A percentile compares a stretch with the other conserved stretches of the same genome.
Evolutionary conservation across 2,113 vertebrate genomes (phyloP).

Genomic region (Rhinolophus ferrumequinum): DNA sequence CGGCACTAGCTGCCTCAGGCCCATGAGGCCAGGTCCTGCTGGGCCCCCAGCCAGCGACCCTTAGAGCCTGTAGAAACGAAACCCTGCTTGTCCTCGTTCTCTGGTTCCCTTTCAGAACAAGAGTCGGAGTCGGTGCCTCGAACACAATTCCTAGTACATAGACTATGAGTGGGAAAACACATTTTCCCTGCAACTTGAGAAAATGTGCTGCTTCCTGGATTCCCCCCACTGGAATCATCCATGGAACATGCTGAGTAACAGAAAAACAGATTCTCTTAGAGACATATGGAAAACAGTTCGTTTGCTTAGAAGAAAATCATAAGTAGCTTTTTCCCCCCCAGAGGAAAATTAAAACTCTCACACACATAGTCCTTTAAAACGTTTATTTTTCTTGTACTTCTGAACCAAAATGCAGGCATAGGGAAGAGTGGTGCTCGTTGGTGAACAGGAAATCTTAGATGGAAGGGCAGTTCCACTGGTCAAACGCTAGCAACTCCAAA

Average conservation of each 20-base stretch:
- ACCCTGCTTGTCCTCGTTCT: not conserved
- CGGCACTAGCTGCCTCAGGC: not conserved
- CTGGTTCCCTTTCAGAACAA: not conserved
- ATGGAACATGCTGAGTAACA: not conserved
- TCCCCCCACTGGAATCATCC: not conserved
- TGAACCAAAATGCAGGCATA: not conserved
- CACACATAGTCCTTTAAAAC: constrained; percentile 42
- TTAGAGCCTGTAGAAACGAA: not conserved
- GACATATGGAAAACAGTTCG: constrained; percentile 72
- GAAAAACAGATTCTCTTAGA: constrained; percentile 46
- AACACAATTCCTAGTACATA: not conserved
- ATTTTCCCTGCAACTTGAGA: not conserved
- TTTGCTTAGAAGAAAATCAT: constrained; percentile 69
- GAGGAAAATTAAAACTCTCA: constrained; percentile 65
- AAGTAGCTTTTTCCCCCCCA: constrained; percentile 15
- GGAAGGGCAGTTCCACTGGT: not conserved
- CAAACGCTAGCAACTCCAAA: not conserved
- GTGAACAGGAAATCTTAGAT: not conserved
- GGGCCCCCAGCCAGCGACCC: not conserved
- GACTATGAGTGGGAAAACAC: not conserved
- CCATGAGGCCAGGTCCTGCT: rapidly evolving
- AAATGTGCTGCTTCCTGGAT: not conserved
- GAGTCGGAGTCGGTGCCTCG: not conserved
- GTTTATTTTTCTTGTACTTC: constrained; percentile 14
- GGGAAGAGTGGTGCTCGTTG: not conserved